These are phyloP conservation scores for Neoniphon sammara DNA, from an alignment of 2,797 vertebrate species.

Conservation along the genomic window DNA sequence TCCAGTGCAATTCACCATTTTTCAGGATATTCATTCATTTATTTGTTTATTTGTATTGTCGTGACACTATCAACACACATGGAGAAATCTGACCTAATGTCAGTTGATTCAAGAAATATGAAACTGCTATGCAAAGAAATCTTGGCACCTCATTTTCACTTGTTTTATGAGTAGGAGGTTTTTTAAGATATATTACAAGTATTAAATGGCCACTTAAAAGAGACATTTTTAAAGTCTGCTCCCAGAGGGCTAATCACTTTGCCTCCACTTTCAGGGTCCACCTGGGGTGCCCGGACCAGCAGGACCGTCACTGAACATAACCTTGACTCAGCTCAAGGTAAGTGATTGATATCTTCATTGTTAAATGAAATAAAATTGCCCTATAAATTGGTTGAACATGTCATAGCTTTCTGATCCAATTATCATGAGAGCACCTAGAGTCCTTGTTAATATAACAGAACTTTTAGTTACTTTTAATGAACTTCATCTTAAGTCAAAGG, in stretches of 20 bases:
- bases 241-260: not conserved
- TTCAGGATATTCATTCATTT: no score
- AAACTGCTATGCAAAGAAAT: no score
- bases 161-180: no score
- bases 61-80: no score
- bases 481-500: not conserved
- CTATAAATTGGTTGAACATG: not conserved
- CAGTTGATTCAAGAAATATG: no score
- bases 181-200: no score
- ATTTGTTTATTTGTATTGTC: no score
- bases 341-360: constrained; percentile 26
- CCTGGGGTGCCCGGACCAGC: constrained; percentile 85
- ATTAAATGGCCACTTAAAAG: not conserved
- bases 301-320: constrained; percentile 78
- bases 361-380: not conserved
- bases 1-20: no score
- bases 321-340: constrained; percentile 84
- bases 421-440: not conserved
- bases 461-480: no score
- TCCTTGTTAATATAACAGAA: not conserved
- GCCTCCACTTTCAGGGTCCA: constrained; percentile 80
- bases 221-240: not conserved
- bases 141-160: no score
- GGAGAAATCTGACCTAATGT: no score
- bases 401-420: not conserved